phyloP scores from a whole-genome alignment of 2,797 vertebrate species.

The Platyrinchus mystaceus region DNA sequence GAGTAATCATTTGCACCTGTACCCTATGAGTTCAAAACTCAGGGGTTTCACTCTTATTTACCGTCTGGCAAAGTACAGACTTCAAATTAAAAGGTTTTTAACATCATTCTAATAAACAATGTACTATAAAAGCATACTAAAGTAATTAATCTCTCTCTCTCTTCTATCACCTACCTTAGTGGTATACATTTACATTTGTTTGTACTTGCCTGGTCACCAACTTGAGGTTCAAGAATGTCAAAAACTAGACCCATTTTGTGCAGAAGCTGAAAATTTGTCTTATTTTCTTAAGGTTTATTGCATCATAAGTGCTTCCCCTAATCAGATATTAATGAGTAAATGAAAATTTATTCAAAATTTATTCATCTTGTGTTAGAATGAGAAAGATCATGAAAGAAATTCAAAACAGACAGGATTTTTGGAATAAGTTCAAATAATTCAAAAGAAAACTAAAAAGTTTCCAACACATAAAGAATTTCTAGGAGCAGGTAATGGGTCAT shows the following conservation, averaged over 20 bases:
- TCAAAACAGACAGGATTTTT: neutral
- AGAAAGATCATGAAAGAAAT: neutral
- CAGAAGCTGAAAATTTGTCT: neutral
- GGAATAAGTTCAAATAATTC: neutral
- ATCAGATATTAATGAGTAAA: neutral
- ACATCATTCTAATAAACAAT: neutral
- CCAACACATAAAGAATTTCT: neutral
- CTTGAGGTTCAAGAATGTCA: neutral
- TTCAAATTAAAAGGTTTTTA: neutral
- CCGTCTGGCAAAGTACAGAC: neutral
- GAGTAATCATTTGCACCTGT: neutral
- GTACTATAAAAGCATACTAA: neutral
- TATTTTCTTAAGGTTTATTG: neutral
- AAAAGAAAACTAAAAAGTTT: neutral
- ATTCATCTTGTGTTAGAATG: neutral
- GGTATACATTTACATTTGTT: neutral
- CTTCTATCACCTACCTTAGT: neutral
- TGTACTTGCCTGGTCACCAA: neutral
- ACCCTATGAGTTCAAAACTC: neutral
- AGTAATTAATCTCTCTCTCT: neutral
- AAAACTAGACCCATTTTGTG: neutral
- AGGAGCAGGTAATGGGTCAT: neutral
- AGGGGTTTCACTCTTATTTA: neutral
- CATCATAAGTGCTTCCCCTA: neutral
- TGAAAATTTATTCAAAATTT: neutral